Base-by-base conservation (phyloP, 92 coral and sea anemone genomes). In the Montipora capitata region DNA sequence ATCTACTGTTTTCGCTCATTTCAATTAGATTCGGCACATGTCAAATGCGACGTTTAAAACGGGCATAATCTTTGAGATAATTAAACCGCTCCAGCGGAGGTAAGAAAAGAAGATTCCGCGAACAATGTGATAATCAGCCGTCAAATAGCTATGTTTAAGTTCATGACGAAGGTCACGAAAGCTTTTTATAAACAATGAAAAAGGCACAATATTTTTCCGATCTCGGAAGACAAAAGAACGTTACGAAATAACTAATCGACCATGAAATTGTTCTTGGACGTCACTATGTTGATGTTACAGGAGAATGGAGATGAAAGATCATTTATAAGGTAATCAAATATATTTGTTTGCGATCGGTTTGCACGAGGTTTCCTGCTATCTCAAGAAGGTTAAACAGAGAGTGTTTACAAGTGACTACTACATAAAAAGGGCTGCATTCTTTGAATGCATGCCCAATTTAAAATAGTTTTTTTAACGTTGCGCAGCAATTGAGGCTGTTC, bases 141-240 rank as follows among this genome's bases (percentile, higher is more conserved):
- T 43, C 74, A 66, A 39, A 44, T 65, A 48, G 13, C 65, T 13
- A 45, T 79, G 38, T 18, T 16, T 16, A 18, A 65, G 62, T 27
- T 20, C 74, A 81, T 81, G 85, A 81, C 85, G 85, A 52, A 63
- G 56, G 65, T 81, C 75, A 54, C 62, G 77, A 68, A 69, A 56
- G n/a, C 15, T 7, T 45, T 52, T n/a, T 40, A 2, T 43, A 4
- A 51, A 67, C 76, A 38, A 17, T 63, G 38, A 68, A 68, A 15
- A 48, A 54, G 77, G 67, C 45, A 10, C 43, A 6, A 40, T 5
- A 68, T 15, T 39, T 67, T 40, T 68, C 42, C 14, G 51, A 56
- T 16, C 54, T 68, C 42, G 10, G 40, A 11, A 15, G 13, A 13
- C 18, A 3, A 16, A 57, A 52, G 9, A 10, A 40, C 72, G 18